These are phyloP conservation scores for Pristiophorus japonicus DNA, from an alignment of 2,113 vertebrate species.

Conservation along the genomic window DNA sequence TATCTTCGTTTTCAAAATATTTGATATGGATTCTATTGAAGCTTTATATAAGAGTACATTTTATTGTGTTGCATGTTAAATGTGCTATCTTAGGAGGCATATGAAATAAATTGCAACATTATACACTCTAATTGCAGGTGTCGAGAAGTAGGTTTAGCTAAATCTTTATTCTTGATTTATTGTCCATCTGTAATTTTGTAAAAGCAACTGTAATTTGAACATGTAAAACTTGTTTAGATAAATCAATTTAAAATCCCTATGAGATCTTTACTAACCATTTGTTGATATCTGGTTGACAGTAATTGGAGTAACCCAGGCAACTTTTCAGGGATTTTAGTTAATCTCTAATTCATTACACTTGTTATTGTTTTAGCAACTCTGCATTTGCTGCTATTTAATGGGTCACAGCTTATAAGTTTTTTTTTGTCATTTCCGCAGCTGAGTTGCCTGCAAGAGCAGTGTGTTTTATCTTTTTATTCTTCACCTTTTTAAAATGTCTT, in stretches of 20 bases:
- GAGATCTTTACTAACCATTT: not conserved
- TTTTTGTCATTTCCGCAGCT: not conserved
- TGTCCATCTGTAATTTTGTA: not conserved
- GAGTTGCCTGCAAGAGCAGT: not conserved
- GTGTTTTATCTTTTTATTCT: not conserved
- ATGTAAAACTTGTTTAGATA: not conserved
- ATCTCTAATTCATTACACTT: not conserved
- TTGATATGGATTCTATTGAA: not conserved
- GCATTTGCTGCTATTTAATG: not conserved
- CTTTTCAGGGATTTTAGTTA: not conserved
- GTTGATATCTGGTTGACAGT: not conserved
- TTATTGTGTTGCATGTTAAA: not conserved
- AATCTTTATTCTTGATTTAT: not conserved
- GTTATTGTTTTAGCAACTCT: not conserved
- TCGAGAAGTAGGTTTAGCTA: not conserved
- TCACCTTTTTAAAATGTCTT: not conserved
- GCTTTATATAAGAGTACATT: not conserved
- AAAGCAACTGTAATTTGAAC: not conserved
- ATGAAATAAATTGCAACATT: not conserved
- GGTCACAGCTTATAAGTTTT: not conserved
- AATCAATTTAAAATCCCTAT: not conserved
- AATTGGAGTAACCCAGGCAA: not conserved
- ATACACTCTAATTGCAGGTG: not conserved
- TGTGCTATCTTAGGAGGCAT: not conserved
- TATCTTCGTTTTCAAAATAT: not conserved